Evolutionary conservation across 2,888 invertebrate genomes (phyloP).

Genomic region (Hololepta plana): DNA sequence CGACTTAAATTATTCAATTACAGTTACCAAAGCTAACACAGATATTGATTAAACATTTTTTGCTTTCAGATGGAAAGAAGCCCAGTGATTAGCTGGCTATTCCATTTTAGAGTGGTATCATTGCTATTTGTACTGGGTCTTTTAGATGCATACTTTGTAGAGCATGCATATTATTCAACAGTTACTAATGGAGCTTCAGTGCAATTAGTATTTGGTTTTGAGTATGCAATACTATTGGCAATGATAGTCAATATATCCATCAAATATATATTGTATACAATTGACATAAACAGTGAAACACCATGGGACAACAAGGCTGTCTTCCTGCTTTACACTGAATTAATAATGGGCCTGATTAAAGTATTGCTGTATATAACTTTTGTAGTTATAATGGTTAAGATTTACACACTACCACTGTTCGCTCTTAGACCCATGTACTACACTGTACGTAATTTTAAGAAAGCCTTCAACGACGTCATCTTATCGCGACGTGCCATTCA

Average conservation of each 20-base stretch:
- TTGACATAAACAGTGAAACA: slow-evolving; percentile 80
- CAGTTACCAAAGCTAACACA: background rate
- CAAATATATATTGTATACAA: slow-evolving; percentile 76
- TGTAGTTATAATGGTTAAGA: slow-evolving; percentile 76
- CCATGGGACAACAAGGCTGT: slow-evolving; percentile 99
- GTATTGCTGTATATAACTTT: slow-evolving; percentile 52
- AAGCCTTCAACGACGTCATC: slow-evolving; percentile 93
- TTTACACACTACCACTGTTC: slow-evolving; percentile 94
- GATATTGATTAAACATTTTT: too few species aligned
- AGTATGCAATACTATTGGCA: slow-evolving; percentile 92
- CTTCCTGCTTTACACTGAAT: slow-evolving; percentile 87
- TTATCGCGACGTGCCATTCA: slow-evolving; percentile 90
- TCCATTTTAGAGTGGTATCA: slow-evolving; percentile 81
- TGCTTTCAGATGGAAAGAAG: slow-evolving; percentile 88
- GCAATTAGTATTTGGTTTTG: slow-evolving; percentile 97
- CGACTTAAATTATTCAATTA: background rate
- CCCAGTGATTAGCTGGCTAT: slow-evolving; percentile 88
- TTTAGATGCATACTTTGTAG: slow-evolving; percentile 76
- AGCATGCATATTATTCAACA: slow-evolving; percentile 87
- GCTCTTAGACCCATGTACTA: slow-evolving; percentile 98
- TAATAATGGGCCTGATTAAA: slow-evolving; percentile 77
- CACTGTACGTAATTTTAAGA: slow-evolving; percentile 95
- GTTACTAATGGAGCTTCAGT: slow-evolving; percentile 88
- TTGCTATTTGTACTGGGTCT: slow-evolving; percentile 64
- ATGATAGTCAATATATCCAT: slow-evolving; percentile 83